These are phyloP conservation scores for Sarcophaga caerulescens DNA, from an alignment of 2,888 invertebrate genomes.

Conservation along the genomic window DNA sequence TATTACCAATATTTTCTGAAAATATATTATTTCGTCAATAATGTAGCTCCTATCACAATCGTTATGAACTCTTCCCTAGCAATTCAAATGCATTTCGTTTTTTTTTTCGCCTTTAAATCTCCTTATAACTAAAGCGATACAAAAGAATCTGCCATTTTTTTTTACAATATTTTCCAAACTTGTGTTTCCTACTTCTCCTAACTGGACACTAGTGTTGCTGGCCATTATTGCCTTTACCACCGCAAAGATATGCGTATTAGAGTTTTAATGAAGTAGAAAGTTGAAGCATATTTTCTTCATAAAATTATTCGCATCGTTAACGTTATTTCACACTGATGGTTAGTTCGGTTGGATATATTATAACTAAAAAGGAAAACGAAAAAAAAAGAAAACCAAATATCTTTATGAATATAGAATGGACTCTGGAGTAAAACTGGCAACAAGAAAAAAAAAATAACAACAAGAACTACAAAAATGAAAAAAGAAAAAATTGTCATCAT, in stretches of 20 bases:
- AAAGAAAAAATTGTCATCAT: conserved; percentile 59
- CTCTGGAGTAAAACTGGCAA: neutral
- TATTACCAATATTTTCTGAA: no score
- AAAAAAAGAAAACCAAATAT: conserved; percentile 1
- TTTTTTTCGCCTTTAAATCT: neutral
- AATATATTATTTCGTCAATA: neutral
- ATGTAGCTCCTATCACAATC: neutral
- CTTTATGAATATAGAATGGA: neutral
- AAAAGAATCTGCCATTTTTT: conserved; percentile 45
- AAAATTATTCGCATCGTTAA: conserved; percentile 79
- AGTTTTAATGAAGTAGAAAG: conserved; percentile 69
- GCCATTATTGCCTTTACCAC: neutral
- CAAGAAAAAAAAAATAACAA: neutral
- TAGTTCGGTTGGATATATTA: conserved; percentile 49
- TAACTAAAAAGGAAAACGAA: conserved; percentile 13
- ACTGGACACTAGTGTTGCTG: neutral
- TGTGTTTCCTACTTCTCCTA: conserved; percentile 4
- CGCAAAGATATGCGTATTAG: conserved; percentile 67
- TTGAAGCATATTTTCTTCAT: conserved; percentile 72
- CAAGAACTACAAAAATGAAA: neutral
- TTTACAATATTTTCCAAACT: neutral
- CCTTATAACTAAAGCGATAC: conserved; percentile 29
- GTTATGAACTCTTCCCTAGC: no score
- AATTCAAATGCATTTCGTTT: neutral
- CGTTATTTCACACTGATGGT: conserved; percentile 74